Evolutionary conservation across 2,888 invertebrate species (phyloP), one percentile per base, ranked within the genome.

Genomic region (Napeogenes sylphis): DNA sequence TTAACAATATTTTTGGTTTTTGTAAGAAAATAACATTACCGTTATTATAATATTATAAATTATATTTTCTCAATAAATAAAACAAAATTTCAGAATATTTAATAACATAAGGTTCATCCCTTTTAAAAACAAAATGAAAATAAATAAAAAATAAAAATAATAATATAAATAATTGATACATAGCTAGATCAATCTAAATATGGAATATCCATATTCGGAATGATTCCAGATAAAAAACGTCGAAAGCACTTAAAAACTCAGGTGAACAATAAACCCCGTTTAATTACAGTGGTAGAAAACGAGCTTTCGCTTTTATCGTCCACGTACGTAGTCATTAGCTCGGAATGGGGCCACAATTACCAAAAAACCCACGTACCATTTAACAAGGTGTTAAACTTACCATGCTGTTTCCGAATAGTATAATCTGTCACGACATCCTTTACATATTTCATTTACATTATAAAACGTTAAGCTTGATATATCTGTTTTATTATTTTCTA

Each of bases 371-470:
- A 78, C 81, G 80, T 80, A 70, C 73, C 75, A 71, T 79, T 87
- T 87, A 86, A 89, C 85, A 85, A 85, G 84, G 87, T 88, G 87
- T 86, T 85, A 84, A 87, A 81, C 84, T 84, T 80, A 77, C 80
- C 79, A 77, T 77, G 67, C 78, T 80, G 81, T 80, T 82, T 80
- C 76, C 79, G 72, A 80, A 87, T 78, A 79, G 74, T 75, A 72
- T 71, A 75, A 81, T 84, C 85, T 78, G 80, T 85, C 84, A 85
- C 83, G 83, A 58, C 55, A 66, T 61, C 45, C 55, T 67, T 62
- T 58, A 58, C 59, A 45, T 55, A 45, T 13, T 65, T 62, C 45
- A 57, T 65, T 61, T 33, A 21, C 21, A 21, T 21, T 21, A 45
- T 42, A 45, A 13, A 56, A 54, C 35, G 42, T 45, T 14, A 38